Base-by-base conservation (phyloP, 2,113 vertebrate genomes). In the Cephalopterus ornatus region DNA sequence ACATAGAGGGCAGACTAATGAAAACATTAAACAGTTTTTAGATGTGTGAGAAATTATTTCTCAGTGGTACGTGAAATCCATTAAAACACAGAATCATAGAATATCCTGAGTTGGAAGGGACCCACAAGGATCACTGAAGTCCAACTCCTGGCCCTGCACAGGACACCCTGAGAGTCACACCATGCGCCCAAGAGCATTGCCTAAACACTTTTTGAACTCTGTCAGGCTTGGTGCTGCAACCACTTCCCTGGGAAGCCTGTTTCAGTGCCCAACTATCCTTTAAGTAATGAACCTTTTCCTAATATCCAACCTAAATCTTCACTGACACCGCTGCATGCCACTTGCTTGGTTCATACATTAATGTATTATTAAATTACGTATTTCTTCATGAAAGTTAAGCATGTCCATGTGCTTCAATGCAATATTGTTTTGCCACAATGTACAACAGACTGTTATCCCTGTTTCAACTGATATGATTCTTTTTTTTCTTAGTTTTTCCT, bases 401-500 rank as follows among this genome's bases (percentile, higher is more conserved):
- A 13, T 14, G 2, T 24, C 37, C 14, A 13, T 1, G 0, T 46
- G 24, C 6, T 61, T 82, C 20, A 75, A 11, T 46, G 19, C 4
- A 65, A 4, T 32, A 35, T 9, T 68, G 5, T 59, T 74, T 87
- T 84, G 7, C 14, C 63, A 7, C 37, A 52, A 79, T 35, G 6
- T 37, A 12, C 11, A 41, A 24, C 12, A n/a, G 27, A 18, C 13
- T 61, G 9, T 30, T 59, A 77, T 6, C 7, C 14, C 4, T 68
- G 1, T 70, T 83, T 35, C 15, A 41, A 42, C 1, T 42, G 77
- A 28, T 20, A 82, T 77, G 4, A 4, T 7, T 50, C 16, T 52
- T 68, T 53, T 49, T 58, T 35, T 35, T 22, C 11, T 84, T 44
- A 84, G 4, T 1, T 63, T 73, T 84, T 91, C 8, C 13, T 75